Conservation (phyloP, 2,888 invertebrate species). For the Euzetes globulus region DNA sequence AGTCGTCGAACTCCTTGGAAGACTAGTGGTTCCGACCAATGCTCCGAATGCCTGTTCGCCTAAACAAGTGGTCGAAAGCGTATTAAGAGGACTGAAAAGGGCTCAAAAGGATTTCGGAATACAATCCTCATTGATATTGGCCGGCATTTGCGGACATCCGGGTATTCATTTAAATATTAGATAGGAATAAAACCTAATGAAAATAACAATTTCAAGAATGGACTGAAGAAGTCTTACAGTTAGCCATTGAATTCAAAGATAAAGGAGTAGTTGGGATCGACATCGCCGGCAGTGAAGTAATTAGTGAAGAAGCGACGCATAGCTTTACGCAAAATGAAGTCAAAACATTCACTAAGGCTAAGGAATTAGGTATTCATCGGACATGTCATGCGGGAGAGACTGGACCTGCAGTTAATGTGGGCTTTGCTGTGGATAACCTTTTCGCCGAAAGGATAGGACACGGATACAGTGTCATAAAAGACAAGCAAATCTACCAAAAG, state of each 20-base stretch:
- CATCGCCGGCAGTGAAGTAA: constrained; percentile 48
- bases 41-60: constrained; percentile 45
- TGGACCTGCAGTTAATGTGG: constrained; percentile 49
- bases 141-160: constrained; percentile 39
- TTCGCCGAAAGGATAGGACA: constrained; percentile 54
- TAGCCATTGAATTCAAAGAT: constrained; percentile 48
- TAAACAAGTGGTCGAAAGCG: constrained; percentile 48
- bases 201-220: constrained; percentile 42
- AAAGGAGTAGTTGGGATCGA: constrained; percentile 55
- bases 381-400: constrained; percentile 56
- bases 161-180: constrained; percentile 4
- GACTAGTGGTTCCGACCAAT: constrained; percentile 10
- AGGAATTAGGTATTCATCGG: constrained; percentile 51
- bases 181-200: neutral
- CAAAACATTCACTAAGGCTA: constrained; percentile 44
- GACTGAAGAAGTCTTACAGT: constrained; percentile 46
- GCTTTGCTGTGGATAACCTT: constrained; percentile 45
- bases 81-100: constrained; percentile 48
- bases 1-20: neutral
- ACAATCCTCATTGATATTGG: constrained; percentile 48
- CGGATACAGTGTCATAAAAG: constrained; percentile 52
- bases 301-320: constrained; percentile 42
- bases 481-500: constrained; percentile 47
- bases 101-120: constrained; percentile 51
- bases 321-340: neutral